Base-by-base conservation (phyloP, 2,797 vertebrate genomes). In the Otolemur crassicaudatus region DNA sequence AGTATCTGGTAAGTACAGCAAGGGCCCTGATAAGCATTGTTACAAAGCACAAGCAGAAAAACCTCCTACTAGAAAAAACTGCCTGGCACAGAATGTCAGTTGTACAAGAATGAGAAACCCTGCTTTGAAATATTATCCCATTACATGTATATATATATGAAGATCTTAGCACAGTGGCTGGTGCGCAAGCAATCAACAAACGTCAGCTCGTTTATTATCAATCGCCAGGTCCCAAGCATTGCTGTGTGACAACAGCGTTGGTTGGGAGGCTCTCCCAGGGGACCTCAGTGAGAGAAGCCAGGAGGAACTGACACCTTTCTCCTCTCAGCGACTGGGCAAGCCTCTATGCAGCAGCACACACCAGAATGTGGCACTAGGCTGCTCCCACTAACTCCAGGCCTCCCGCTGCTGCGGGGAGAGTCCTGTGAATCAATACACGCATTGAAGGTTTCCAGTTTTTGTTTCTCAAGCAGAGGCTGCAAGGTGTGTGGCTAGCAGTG, bases 401-500 rank as follows among this genome's bases (percentile, higher is more conserved):
- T 86, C 43, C n/a, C 5, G 0, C n/a, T 40, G 31, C 29, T 2
- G 2, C 0, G 1, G 6, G 4, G 9, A 31, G 70, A 19, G 34
- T n/a, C 83, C 67, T 73, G 31, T 1, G 56, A 84, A 63, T 49
- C 34, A 25, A 5, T 83, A 34, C 11, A 10, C 3, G 16, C 25
- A 7, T 2, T 67, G 70, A 63, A 90, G 40, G 16, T 8, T 16
- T 83, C 87, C 58, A 83, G 56, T 49, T 94, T 88, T 65, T 37
- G 25, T 34, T 75, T 95, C 83, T 73, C 58, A 91, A 87, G 58
- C 7, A 81, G 72, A 84, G 84, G 37, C 70, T 34, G n/a, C 70
- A 37, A 90, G 60, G 12, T 16, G 4, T 49, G 31, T 63, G 84
- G 49, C 75, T 29, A 46, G 53, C 65, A 17, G 23, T 84, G 49